These are phyloP conservation scores for Cinara cedri DNA, from an alignment of 2,888 invertebrate genomes.

Conservation along the genomic window DNA sequence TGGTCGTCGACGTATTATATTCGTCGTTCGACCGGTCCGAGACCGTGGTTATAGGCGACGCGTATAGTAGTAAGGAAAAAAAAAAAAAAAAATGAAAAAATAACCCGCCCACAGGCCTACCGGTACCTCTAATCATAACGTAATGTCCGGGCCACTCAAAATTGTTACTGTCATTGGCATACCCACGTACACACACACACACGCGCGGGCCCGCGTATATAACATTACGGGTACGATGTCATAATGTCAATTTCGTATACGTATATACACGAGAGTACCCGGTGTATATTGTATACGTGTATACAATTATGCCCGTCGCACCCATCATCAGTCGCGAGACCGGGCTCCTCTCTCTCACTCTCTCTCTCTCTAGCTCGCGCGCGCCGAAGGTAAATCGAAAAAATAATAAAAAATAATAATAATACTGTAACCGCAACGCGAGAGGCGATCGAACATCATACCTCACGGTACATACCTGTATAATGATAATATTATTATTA, in stretches of 20 bases:
- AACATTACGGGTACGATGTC: too few species aligned
- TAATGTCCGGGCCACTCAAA: conserved; percentile 54
- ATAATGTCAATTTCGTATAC: conserved; percentile 52
- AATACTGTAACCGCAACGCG: conserved; percentile 33
- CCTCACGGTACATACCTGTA: background rate
- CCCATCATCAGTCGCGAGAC: background rate
- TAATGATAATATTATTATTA: background rate
- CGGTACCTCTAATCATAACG: conserved; percentile 54
- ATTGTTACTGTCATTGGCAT: conserved; percentile 57
- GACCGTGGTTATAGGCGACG: background rate
- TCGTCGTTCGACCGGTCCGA: conserved; percentile 41
- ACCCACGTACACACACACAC: conserved; percentile 22
- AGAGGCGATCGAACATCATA: conserved; percentile 32
- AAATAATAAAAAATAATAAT: conserved; percentile 45
- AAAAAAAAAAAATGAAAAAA: background rate
- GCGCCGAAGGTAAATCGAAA: conserved; percentile 50
- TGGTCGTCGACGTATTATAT: background rate
- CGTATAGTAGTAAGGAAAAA: conserved; percentile 1
- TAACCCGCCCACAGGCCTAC: conserved; percentile 55
- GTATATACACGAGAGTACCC: too few species aligned
- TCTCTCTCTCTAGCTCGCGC: background rate
- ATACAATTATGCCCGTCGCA: background rate
- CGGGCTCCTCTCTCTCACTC: background rate
- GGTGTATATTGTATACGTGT: background rate
- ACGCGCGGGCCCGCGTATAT: too few species aligned